phyloP scores from a whole-genome alignment of 2,888 invertebrate genomes.

The Heliconius cydno region DNA sequence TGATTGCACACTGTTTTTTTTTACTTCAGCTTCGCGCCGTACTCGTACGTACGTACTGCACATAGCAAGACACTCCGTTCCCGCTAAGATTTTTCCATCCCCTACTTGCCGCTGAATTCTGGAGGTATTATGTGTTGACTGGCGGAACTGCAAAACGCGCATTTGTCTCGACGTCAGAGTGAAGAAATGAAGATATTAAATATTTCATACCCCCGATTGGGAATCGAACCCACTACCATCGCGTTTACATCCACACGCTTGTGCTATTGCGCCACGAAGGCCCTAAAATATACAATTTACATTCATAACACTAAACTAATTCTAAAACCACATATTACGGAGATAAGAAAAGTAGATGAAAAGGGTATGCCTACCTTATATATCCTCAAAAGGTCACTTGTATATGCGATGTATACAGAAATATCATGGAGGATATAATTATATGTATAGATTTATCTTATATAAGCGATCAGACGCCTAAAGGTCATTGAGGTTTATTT shows the following conservation, averaged over 20 bases:
- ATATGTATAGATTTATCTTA: slow-evolving; percentile 10
- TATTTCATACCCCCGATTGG: no score
- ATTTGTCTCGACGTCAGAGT: no score
- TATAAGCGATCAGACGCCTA: slow-evolving; percentile 11
- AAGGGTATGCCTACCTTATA: slow-evolving; percentile 4
- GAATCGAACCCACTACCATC: no score
- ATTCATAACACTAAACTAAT: slow-evolving; percentile 1
- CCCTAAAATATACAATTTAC: not conserved
- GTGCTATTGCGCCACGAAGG: no score
- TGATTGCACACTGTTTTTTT: not conserved
- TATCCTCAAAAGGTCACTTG: slow-evolving; percentile 3
- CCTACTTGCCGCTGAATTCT: not conserved
- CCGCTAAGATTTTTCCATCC: not conserved
- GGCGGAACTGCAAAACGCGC: no score
- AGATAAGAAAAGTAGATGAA: slow-evolving; percentile 5
- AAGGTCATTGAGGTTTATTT: slow-evolving; percentile 16
- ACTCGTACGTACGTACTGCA: no score
- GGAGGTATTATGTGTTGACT: no score
- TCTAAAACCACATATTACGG: not conserved
- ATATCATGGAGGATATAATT: not conserved
- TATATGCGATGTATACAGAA: not conserved
- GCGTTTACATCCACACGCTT: no score
- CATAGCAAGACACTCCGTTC: not conserved
- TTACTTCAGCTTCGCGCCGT: not conserved
- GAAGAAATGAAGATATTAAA: no score